A percentile compares a stretch with the other conserved stretches of the same genome.
These are phyloP conservation scores for Elegia similella DNA, from an alignment of 2,888 invertebrate species.

Conservation along the genomic window DNA sequence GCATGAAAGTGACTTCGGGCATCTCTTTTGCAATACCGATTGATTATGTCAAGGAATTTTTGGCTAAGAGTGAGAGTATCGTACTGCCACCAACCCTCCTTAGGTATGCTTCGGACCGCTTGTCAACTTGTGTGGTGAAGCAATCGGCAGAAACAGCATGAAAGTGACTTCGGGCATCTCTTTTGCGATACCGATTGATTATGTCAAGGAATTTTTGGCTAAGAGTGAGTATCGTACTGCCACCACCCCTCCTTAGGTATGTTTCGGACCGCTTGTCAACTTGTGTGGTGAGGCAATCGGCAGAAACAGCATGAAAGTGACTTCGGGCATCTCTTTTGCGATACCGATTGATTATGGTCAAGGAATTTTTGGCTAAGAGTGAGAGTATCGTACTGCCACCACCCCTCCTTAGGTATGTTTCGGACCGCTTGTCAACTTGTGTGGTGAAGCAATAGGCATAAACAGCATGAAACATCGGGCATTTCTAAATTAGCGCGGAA, in stretches of 20 bases:
- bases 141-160: conserved; percentile 96
- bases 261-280: conserved; percentile 88
- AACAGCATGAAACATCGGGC: conserved; percentile 96
- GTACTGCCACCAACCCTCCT: too few species aligned
- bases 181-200: conserved; percentile 96
- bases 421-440: conserved; percentile 91
- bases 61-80: conserved; percentile 78
- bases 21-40: conserved; percentile 98
- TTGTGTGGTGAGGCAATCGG: conserved; percentile 97
- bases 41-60: conserved; percentile 91
- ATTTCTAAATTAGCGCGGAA: too few species aligned
- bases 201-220: conserved; percentile 90
- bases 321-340: conserved; percentile 96
- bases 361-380: conserved; percentile 86
- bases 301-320: conserved; percentile 95
- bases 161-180: conserved; percentile 96
- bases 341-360: conserved; percentile 95
- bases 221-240: conserved; percentile 57
- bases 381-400: conserved; percentile 33
- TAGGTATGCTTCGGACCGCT: conserved; percentile 77
- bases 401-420: too few species aligned
- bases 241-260: too few species aligned
- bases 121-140: conserved; percentile 96
- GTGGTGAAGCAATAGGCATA: conserved; percentile 96
- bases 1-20: conserved; percentile 95